Evolutionary conservation across 2,888 invertebrate genomes (phyloP), one percentile per base, ranked within the genome.

Genomic region (Erpobdella octoculata): DNA sequence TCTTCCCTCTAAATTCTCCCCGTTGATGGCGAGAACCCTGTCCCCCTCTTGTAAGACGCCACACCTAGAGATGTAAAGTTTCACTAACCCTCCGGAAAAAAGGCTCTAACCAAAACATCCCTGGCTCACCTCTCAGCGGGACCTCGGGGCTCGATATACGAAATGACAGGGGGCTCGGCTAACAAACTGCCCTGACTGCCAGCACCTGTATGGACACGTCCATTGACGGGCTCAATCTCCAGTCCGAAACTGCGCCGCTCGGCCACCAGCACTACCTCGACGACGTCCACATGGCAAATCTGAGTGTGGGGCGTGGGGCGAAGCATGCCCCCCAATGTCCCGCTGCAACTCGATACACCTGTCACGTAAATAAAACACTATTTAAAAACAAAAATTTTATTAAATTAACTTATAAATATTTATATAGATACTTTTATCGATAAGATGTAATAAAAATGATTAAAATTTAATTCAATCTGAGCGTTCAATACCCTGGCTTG

Each of bases 21-120:
- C 91, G 79, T 93, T 93, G 66, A 93, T 89, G 3, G 90, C 88
- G 82, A 93, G 86, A 15, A 94, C 88, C 73, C 93, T 86, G 81
- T 94, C 93, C 67, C 93, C 89, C 48, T 85, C 85, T 76, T 83
- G 84, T 8, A 85, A 77, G 21, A 84, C 78, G 33, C 81, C 82
- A 76, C 80, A 79, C 73, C 82, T 82, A 73, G 64, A 58, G 12
- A 53, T n/a, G 12, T 12, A 33, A n/a, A n/a, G n/a, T n/a, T n/a
- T n/a, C n/a, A n/a, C n/a, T n/a, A n/a, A n/a, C n/a, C n/a, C n/a
- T n/a, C n/a, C n/a, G n/a, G n/a, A n/a, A n/a, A n/a, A n/a, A n/a
- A n/a, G n/a, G n/a, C n/a, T n/a, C n/a, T n/a, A 6, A 48, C 9
- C 48, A 3, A 3, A 6, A 48, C 48, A 6, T 3, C 48, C 5